Evolutionary conservation across 2,113 vertebrate genomes (phyloP).

Genomic region (Oreochromis spilurus): DNA sequence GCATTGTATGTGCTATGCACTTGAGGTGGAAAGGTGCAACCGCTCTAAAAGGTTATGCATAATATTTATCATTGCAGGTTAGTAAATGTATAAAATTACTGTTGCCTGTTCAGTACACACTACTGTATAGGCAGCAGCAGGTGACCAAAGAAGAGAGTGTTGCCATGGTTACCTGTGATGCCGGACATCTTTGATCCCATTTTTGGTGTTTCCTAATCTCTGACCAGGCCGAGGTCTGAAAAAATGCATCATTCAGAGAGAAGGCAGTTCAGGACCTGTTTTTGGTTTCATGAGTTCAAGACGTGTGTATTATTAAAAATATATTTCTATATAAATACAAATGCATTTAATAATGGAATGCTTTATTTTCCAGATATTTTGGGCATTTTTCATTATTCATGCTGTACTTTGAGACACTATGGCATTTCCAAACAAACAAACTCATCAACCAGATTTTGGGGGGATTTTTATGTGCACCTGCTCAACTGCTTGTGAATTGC

Average conservation of each 20-base stretch:
- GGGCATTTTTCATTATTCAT: not conserved
- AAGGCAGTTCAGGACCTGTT: not conserved
- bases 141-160: not conserved
- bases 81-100: not conserved
- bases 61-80: not conserved
- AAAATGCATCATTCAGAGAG: not conserved
- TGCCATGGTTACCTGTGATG: constrained; percentile 72
- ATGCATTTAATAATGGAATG: not conserved
- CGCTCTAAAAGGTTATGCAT: not conserved
- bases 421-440: not conserved
- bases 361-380: not conserved
- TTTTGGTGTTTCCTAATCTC: constrained; percentile 78
- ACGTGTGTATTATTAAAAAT: not conserved
- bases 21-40: not conserved
- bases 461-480: not conserved
- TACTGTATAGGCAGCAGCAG: not conserved
- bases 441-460: accelerated
- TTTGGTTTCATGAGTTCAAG: not conserved
- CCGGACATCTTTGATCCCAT: constrained; percentile 77
- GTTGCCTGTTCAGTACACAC: not conserved
- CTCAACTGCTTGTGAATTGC: not conserved
- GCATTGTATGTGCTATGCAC: not conserved
- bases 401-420: not conserved
- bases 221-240: constrained; percentile 77
- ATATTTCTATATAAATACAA: not conserved